Evolutionary conservation across 2,113 vertebrate species (phyloP).

Genomic region (Tretioscincus oriximinensis): DNA sequence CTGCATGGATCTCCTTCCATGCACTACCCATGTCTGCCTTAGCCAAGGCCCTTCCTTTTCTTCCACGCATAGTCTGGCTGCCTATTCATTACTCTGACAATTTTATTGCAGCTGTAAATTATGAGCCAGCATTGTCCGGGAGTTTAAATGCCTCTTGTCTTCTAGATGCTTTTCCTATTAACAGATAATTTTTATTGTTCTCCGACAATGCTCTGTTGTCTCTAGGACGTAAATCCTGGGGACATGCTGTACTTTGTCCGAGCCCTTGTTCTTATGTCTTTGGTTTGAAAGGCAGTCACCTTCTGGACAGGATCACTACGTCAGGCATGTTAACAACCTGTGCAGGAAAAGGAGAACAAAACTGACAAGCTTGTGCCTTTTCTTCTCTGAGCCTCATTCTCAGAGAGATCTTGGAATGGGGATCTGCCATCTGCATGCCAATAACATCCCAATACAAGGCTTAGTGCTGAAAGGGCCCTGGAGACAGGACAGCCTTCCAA

Average conservation of each 20-base stretch:
- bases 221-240: neutral
- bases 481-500: neutral
- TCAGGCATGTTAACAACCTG: neutral
- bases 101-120: conserved; percentile 43
- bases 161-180: conserved; percentile 34
- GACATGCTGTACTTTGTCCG: fast-evolving
- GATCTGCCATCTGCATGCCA: too few relatives aligned
- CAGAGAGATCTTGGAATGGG: too few relatives aligned
- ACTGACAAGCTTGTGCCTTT: neutral
- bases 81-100: neutral
- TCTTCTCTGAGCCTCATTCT: too few relatives aligned
- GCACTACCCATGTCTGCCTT: fast-evolving
- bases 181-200: conserved; percentile 42
- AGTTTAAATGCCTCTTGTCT: conserved; percentile 18
- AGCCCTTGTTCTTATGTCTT: neutral
- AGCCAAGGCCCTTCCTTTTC: neutral
- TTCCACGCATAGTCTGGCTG: fast-evolving
- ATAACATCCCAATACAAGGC: too few relatives aligned
- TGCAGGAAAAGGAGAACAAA: neutral
- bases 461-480: neutral
- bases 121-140: neutral
- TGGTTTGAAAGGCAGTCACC: neutral
- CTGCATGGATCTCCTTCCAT: neutral
- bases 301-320: neutral
- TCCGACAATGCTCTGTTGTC: conserved; percentile 14